These are phyloP conservation scores for Dasyornis broadbenti DNA, from an alignment of 2,113 vertebrate genomes.

Conservation along the genomic window DNA sequence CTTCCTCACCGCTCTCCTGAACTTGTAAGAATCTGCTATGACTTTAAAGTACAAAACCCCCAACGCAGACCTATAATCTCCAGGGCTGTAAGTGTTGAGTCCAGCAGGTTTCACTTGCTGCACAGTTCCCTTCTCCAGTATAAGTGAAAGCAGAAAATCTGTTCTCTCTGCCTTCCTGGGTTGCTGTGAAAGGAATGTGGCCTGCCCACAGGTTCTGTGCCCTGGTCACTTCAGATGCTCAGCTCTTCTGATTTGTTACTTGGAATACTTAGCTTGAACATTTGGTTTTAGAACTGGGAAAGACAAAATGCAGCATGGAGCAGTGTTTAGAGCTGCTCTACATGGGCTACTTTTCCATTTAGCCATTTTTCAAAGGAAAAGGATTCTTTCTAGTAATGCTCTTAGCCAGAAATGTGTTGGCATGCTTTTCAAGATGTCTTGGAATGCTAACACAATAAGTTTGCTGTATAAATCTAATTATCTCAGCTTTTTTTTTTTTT, in stretches of 20 bases:
- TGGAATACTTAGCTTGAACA: neutral
- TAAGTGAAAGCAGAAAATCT: neutral
- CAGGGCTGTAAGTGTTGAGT: neutral
- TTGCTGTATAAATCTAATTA: slow-evolving; percentile 37
- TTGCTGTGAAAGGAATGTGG: neutral
- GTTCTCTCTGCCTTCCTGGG: neutral
- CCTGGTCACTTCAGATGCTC: neutral
- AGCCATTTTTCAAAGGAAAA: neutral
- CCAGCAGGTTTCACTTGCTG: neutral
- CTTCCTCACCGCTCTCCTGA: neutral
- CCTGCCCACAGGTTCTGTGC: neutral
- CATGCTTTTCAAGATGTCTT: neutral
- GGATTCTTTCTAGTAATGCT: neutral
- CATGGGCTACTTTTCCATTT: neutral
- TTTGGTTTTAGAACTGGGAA: neutral
- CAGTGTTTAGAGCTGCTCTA: neutral
- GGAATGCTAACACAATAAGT: neutral
- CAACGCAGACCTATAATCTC: neutral
- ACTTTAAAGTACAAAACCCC: neutral
- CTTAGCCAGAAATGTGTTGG: neutral
- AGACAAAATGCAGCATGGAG: neutral
- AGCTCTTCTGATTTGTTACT: neutral
- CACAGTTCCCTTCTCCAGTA: neutral
- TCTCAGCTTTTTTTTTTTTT: neutral
- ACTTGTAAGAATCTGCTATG: neutral